phyloP scores from a whole-genome alignment of 2,113 vertebrate species.

The Lagopus muta region DNA sequence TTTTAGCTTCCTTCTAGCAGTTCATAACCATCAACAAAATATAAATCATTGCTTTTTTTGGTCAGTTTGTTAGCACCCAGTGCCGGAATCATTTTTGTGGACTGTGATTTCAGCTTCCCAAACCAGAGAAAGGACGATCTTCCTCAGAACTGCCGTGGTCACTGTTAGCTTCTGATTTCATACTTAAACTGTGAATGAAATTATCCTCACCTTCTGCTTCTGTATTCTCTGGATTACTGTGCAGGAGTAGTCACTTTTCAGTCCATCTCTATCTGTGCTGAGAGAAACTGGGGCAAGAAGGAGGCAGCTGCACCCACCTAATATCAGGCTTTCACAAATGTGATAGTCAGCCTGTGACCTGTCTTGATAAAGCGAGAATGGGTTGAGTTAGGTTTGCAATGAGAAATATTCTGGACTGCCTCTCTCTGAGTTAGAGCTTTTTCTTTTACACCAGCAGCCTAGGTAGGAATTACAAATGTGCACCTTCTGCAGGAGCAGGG shows the following conservation, averaged over 20 bases:
- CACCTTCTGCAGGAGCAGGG: background rate
- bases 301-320: background rate
- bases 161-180: background rate
- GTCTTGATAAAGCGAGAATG: background rate
- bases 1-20: background rate
- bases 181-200: background rate
- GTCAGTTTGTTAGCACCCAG: background rate
- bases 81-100: background rate
- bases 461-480: slow-evolving; percentile 18
- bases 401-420: background rate
- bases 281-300: background rate
- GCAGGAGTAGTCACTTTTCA: background rate
- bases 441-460: background rate
- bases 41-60: background rate
- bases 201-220: background rate
- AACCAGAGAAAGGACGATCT: background rate
- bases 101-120: background rate
- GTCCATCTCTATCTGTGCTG: background rate
- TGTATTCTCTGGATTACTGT: background rate
- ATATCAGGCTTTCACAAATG: background rate
- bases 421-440: background rate
- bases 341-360: background rate
- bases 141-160: background rate
- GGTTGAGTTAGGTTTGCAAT: background rate
- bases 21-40: background rate